Base-by-base conservation (phyloP, 2,797 vertebrate species). In the Podargus strigoides region DNA sequence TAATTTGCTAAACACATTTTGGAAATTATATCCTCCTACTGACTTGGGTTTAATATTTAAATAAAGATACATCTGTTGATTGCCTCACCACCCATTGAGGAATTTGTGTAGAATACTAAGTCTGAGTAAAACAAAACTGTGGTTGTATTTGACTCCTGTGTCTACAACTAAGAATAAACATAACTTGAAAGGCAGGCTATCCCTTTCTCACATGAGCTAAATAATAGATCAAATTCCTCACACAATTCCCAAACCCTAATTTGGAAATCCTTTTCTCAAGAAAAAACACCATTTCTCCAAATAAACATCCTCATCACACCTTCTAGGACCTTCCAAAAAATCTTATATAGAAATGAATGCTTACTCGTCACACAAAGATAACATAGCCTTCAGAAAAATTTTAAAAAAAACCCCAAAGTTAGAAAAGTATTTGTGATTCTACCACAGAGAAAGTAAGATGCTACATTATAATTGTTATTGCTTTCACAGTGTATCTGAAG, bases 171-270 rank as follows among this genome's bases (percentile, higher is more conserved):
- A 47, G 58, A 82, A 50, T 10, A 84, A 68, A 52, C 12, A 41
- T 0, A 28, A 13, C 22, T 23, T 63, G 26, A 74, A 88, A 80
- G 20, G 11, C 26, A 91, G n/a, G 80, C 14, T 32, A 63, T 13
- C 9, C 12, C 18, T 42, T 82, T 85, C 64, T 70, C 49, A 56
- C 16, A 53, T 1, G 5, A 68, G 11, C 16, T 73, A 66, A 78
- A 39, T 24, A 74, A 49, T 9, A 4, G 32, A 74, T 76, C 42
- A 66, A 87, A 87, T 63, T 62, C 39, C 9, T 49, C 30, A 69
- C 3, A 24, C 1, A 73, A 39, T 53, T 60, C 34, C 27, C 70
- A 88, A 73, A 74, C 4, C 0, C 0, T 59, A 60, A 42, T 5
- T 12, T 22, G 39, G 14, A 90, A 75, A 87, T 14, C 1, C 7